Base-by-base conservation (phyloP, 1,140 invertebrate species). In the Lysiphlebus fabarum region DNA sequence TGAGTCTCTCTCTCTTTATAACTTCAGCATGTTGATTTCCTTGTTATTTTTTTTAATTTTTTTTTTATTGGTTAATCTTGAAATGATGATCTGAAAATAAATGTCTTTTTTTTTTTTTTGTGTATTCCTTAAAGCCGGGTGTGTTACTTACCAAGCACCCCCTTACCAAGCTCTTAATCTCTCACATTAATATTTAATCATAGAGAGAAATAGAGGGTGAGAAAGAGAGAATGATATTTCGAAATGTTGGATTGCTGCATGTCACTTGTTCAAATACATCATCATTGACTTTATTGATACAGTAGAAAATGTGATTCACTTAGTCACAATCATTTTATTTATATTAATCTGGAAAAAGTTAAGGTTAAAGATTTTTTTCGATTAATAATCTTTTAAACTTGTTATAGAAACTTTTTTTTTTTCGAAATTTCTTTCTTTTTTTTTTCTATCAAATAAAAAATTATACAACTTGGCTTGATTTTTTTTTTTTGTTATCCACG, bases 241-340 rank as follows among this genome's bases (percentile, higher is more conserved):
- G 17, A 67, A 76, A 78, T 78, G 78, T 51, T 26, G 77, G 76
- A n/a, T n/a, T n/a, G 74, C 74, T 74, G 75, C 76, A 69, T 76
- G 73, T 71, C 68, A 72, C 71, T 67, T 72, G 72, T 73, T 79
- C 75, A 77, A 78, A 79, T 77, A 78, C 75, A 77, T 79, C 74
- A 77, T 78, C 74, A 76, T 51, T 78, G 75, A 78, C n/a, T n/a
- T n/a, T 76, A 77, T 72, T 76, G 71, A 76, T 76, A 77, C 68
- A 76, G 76, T 76, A 72, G 69, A 75, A 66, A 64, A 4, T 71
- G 66, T 73, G 67, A 65, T 63, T 75, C 65, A 73, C 67, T 72
- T 70, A 74, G 66, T 70, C 74, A 75, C 70, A 75, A 68, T 26
- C 17, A 26, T 26, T 76, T 54, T 67, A 66, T 59, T 59, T 53